phyloP scores from a whole-genome alignment of 2,113 vertebrate genomes.

The Holacanthus passer region DNA sequence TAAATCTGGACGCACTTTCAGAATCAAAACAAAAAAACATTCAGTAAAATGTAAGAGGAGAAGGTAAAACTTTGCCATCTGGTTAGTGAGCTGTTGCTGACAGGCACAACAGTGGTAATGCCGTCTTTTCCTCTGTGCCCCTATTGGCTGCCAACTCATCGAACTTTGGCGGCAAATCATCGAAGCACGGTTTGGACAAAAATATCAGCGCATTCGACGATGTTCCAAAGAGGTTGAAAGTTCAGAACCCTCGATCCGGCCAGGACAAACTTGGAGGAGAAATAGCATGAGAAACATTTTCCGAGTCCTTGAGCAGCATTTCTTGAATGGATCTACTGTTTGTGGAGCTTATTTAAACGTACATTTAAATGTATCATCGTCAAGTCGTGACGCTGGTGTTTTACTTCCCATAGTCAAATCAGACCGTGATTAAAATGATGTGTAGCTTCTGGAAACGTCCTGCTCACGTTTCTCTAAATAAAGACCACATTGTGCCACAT shows the following conservation, averaged over 20 bases:
- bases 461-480: conserved; percentile 34
- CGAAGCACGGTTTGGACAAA: not conserved
- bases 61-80: not conserved
- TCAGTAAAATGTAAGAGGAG: not conserved
- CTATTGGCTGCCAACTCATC: not conserved
- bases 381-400: not conserved
- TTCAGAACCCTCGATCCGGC: not conserved
- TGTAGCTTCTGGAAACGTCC: not conserved
- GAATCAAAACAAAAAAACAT: not conserved
- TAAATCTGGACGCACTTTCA: not conserved
- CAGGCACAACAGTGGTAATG: not conserved
- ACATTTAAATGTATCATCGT: not conserved
- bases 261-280: conserved; percentile 2
- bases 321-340: not conserved
- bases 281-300: conserved; percentile 18
- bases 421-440: conserved; percentile 30
- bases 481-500: conserved; percentile 20
- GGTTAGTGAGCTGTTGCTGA: not conserved
- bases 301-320: not conserved
- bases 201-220: not conserved
- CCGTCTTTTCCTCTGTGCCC: not conserved
- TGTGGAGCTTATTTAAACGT: not conserved
- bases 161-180: not conserved
- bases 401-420: conserved; percentile 9
- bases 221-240: conserved; percentile 4